Conservation (phyloP, 2,888 invertebrate species). For the Amphipoea oculea region DNA sequence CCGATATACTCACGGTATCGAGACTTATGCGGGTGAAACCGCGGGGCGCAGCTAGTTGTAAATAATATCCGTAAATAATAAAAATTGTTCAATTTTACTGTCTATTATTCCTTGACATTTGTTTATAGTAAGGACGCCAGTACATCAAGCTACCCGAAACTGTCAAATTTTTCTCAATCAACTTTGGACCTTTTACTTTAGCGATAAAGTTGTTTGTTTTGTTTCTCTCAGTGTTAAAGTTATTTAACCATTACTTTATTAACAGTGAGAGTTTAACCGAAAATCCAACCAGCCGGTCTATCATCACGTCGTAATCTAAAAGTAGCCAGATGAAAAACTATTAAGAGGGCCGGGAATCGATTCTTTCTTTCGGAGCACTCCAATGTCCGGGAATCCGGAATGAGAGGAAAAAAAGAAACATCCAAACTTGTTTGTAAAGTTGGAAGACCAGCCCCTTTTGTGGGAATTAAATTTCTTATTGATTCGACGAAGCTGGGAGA, state of each 20-base stretch:
- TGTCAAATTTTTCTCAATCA: too few relatives aligned
- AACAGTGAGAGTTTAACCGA: background rate
- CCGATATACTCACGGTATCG: too few relatives aligned
- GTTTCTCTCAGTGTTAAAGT: background rate
- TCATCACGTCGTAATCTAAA: conserved; percentile 45
- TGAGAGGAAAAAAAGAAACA: conserved; percentile 65
- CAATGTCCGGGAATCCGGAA: conserved; percentile 61
- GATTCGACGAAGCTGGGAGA: conserved; percentile 47
- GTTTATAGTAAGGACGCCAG: background rate
- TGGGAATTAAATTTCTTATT: conserved; percentile 68
- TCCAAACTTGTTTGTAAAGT: conserved; percentile 62
- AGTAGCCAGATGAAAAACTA: conserved; percentile 64
- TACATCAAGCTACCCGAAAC: too few relatives aligned
- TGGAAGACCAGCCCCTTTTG: conserved; percentile 55
- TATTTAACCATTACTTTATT: background rate
- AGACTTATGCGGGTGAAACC: too few relatives aligned
- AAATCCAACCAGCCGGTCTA: background rate
- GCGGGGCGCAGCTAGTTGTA: background rate
- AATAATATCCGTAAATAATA: background rate
- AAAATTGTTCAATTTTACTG: background rate
- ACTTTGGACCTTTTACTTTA: too few relatives aligned
- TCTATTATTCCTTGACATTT: background rate
- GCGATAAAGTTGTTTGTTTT: background rate
- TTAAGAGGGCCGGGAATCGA: conserved; percentile 64
- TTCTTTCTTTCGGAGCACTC: conserved; percentile 57